A percentile compares a stretch with the other conserved stretches of the same genome.
phyloP scores from a whole-genome alignment of 2,888 invertebrate genomes.

The Apotomis betuletana region DNA sequence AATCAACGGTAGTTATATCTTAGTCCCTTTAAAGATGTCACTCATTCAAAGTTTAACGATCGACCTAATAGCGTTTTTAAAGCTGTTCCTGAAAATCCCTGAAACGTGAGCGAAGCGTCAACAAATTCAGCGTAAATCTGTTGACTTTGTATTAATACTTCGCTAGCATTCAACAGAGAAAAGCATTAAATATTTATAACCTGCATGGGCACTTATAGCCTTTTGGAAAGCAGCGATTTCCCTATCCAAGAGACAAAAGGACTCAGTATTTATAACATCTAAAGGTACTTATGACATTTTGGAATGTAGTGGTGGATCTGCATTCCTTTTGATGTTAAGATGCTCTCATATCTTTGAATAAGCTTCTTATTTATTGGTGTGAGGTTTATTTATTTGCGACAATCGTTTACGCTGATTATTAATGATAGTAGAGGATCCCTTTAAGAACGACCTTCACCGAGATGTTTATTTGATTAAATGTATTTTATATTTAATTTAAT shows the following conservation, averaged over 20 bases:
- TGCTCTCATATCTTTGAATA: slow-evolving; percentile 23
- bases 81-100: slow-evolving; percentile 79
- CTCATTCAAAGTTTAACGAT: slow-evolving; percentile 82
- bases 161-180: not conserved
- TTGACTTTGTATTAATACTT: slow-evolving; percentile 59
- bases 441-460: too few species aligned
- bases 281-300: not conserved
- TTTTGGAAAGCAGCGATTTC: too few species aligned
- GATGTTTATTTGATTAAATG: too few species aligned
- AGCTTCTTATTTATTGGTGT: slow-evolving; percentile 23
- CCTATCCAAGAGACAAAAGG: too few species aligned
- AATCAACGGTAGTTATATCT: slow-evolving; percentile 41
- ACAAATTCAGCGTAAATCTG: slow-evolving; percentile 78
- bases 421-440: too few species aligned
- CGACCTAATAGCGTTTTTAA: slow-evolving; percentile 80
- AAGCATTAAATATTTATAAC: not conserved
- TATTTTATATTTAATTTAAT: too few species aligned
- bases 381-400: slow-evolving; percentile 21
- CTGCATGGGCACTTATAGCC: not conserved
- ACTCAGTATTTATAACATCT: too few species aligned
- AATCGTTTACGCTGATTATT: slow-evolving; percentile 6
- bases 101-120: slow-evolving; percentile 79
- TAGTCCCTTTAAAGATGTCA: slow-evolving; percentile 76
- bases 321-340: slow-evolving; percentile 69
- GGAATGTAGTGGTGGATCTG: not conserved